A percentile compares a stretch with the other conserved stretches of the same genome.
Conservation (phyloP, 2,113 vertebrate species). For the Brienomyrus brachyistius region DNA sequence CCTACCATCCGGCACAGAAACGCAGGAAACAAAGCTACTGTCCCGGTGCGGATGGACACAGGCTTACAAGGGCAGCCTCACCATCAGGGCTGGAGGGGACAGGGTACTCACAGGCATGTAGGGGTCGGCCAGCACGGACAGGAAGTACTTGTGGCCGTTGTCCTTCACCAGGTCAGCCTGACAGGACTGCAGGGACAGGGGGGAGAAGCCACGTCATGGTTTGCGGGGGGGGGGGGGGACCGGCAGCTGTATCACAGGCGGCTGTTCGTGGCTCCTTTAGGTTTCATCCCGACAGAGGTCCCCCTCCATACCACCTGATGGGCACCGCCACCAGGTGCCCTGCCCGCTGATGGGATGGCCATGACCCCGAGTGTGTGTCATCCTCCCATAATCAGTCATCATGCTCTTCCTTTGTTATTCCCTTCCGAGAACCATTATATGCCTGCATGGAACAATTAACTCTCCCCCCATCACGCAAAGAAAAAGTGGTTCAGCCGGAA, state of each 20-base stretch:
- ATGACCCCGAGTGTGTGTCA: neutral
- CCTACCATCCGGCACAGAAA: neutral
- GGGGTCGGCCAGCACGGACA: slow-evolving; percentile 90
- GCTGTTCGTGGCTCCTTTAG: neutral
- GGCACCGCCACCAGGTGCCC: neutral
- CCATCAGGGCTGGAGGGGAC: neutral
- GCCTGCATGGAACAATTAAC: neutral
- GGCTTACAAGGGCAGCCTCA: neutral
- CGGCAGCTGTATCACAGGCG: neutral
- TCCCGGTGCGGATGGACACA: neutral
- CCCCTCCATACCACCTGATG: neutral
- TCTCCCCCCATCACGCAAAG: neutral
- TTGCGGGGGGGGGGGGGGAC: neutral
- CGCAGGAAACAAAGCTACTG: neutral
- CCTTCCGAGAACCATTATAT: neutral
- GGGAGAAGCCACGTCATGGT: neutral
- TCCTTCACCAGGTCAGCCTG: slow-evolving; percentile 98
- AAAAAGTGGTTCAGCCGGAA: neutral
- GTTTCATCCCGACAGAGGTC: neutral
- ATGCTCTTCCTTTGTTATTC: too few species aligned
- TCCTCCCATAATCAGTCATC: neutral
- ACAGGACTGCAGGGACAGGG: slow-evolving; percentile 70
- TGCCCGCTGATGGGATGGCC: neutral
- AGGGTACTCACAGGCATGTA: slow-evolving; percentile 90
- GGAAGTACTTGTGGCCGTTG: slow-evolving; percentile 98